phyloP scores from a whole-genome alignment of 2,888 invertebrate genomes.

The Rhopalosiphum nymphaeae region DNA sequence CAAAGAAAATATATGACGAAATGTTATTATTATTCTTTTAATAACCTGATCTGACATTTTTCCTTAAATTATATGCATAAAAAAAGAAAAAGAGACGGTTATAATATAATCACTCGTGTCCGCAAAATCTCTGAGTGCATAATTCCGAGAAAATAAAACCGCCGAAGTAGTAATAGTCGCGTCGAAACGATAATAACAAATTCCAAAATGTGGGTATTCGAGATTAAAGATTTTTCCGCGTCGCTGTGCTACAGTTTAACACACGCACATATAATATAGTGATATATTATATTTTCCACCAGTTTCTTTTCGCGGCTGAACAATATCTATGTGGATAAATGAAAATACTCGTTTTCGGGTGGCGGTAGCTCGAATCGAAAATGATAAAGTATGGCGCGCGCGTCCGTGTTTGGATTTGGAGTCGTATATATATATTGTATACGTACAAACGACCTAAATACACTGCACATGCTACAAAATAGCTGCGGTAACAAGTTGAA shows the following conservation, averaged over 20 bases:
- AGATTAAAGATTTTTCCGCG: background rate
- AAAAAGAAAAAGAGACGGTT: background rate
- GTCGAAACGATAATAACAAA: background rate
- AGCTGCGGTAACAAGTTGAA: slow-evolving; percentile 42
- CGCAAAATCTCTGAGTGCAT: background rate
- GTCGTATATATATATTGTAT: background rate
- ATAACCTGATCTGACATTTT: background rate
- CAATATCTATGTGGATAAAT: background rate
- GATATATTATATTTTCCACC: background rate
- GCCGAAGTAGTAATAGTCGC: background rate
- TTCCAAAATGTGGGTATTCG: background rate
- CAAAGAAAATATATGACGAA: background rate
- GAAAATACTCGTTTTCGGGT: background rate
- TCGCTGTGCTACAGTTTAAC: background rate
- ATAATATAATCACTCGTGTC: background rate
- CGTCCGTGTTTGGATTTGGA: background rate
- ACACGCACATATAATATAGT: background rate
- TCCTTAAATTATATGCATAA: background rate
- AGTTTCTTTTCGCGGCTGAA: background rate
- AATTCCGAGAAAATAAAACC: background rate
- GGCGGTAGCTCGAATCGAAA: slow-evolving; percentile 41
- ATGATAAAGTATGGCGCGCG: background rate
- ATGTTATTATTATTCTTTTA: background rate
- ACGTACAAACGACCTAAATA: slow-evolving; percentile 23
- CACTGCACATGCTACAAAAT: background rate